Percentiles rank a stretch among this genome's conserved stretches.
Evolutionary conservation across 2,888 invertebrate genomes (phyloP).

Genomic region (Toxonevra muliebris): DNA sequence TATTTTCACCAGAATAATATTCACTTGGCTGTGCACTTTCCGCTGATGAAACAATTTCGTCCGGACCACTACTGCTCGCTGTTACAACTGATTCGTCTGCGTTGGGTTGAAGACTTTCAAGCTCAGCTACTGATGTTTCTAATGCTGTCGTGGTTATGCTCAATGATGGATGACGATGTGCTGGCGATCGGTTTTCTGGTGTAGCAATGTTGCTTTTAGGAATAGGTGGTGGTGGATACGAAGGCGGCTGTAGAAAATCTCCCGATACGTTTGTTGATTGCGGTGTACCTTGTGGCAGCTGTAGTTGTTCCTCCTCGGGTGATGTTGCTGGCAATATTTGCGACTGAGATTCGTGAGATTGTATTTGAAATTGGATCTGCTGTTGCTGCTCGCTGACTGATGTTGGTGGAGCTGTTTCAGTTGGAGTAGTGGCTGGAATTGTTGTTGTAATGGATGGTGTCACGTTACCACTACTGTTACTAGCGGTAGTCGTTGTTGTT

Average conservation of each 20-base stretch:
- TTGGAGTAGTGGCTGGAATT: conserved; percentile 33
- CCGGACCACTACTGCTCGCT: conserved; percentile 44
- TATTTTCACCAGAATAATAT: conserved; percentile 29
- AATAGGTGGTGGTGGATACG: conserved; percentile 30
- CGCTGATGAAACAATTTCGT: conserved; percentile 53
- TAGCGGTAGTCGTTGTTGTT: conserved; percentile 33
- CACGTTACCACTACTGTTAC: conserved; percentile 11
- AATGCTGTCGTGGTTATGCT: conserved; percentile 9
- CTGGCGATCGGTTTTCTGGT: conserved; percentile 31
- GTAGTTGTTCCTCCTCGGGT: conserved; percentile 11
- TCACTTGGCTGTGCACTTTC: conserved; percentile 52
- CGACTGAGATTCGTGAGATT: conserved; percentile 30
- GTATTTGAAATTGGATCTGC: conserved; percentile 38
- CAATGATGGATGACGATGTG: conserved; percentile 34
- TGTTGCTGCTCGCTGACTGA: conserved; percentile 25
- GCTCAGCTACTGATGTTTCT: conserved; percentile 20
- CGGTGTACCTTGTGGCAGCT: conserved; percentile 9
- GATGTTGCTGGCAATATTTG: conserved; percentile 26
- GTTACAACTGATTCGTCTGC: conserved; percentile 41
- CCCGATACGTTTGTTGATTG: conserved; percentile 19
- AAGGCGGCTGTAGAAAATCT: conserved; percentile 25
- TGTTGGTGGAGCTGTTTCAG: conserved; percentile 24
- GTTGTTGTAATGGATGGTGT: conserved; percentile 16
- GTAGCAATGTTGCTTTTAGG: conserved; percentile 18
- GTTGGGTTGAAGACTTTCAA: not conserved